Evolutionary conservation across 2,113 vertebrate species (phyloP), one percentile per base, ranked within the genome.

Genomic region (Salvelinus alpinus): DNA sequence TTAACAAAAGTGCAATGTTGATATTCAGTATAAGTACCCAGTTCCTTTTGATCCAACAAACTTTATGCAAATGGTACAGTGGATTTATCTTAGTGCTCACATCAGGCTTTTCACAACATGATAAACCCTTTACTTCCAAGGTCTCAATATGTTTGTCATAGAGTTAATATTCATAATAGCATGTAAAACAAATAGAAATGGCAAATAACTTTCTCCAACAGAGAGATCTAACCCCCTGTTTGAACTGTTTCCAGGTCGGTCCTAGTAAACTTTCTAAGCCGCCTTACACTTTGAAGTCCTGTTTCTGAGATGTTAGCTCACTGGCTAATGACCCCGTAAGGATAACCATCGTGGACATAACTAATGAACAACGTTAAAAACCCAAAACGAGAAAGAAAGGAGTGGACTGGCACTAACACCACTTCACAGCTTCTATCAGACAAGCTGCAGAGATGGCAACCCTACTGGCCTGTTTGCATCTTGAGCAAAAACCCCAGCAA

Each of bases 181-280:
- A 90, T 91, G 90, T 70, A 9, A 75, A 85, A 74, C 83, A 85
- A 81, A 78, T 22, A 83, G 62, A 54, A 18, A 54, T 54, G 51
- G 81, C 81, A 76, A 12, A 77, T 78, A 38, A 82, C 79, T 82
- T 84, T 91, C 82, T 90, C 83, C 78, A 80, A 84, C 88, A 84
- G 76, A 76, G 91, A 94, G 84, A 88, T 95, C 96, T 97, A 94
- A 97, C 95, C 93, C 92, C 90, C 89, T 96, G 93, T 98, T 95
- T 98, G 94, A 96, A 95, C 96, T 96, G 90, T 99, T 99, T 93
- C 94, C 97, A 99, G 98, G 98, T 98, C 94, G 94, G 94, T 95
- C 97, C 94, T 99, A 98, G 95, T 96, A 96, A 87, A 94, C 95
- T 92, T 94, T 96, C 93, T 98, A 96, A 95, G 95, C 95, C 95